These are phyloP conservation scores for Botia kubotai DNA, from an alignment of 2,797 vertebrate genomes.

Conservation along the genomic window DNA sequence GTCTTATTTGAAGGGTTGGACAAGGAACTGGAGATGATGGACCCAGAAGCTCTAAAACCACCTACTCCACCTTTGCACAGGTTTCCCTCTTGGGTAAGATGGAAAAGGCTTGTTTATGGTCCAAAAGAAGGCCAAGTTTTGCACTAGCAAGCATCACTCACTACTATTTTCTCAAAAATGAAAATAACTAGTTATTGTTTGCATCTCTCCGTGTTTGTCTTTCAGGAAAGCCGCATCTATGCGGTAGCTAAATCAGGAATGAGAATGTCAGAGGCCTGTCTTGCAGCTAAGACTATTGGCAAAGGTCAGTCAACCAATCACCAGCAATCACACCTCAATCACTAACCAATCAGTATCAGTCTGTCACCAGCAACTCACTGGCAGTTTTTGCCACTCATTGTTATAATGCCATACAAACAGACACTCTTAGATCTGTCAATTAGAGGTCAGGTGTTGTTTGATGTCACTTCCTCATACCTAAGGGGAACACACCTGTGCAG, in stretches of 20 bases:
- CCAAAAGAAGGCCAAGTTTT: background rate
- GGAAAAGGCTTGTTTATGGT: slow-evolving; percentile 85
- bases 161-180: background rate
- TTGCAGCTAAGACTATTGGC: slow-evolving; percentile 71
- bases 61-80: slow-evolving; percentile 93
- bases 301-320: slow-evolving; percentile 76
- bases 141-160: too few species aligned
- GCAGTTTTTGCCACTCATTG: slow-evolving; percentile 21
- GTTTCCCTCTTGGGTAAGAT: slow-evolving; percentile 95
- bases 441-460: slow-evolving; percentile 64
- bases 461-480: slow-evolving; percentile 76
- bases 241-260: slow-evolving; percentile 92
- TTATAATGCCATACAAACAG: slow-evolving; percentile 28
- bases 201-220: slow-evolving; percentile 17
- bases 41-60: slow-evolving; percentile 81
- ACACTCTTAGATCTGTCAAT: slow-evolving; percentile 65
- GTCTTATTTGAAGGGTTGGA: slow-evolving; percentile 65
- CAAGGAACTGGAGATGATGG: slow-evolving; percentile 72
- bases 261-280: slow-evolving; percentile 85
- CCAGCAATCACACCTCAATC: background rate
- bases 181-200: background rate
- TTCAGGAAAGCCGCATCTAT: slow-evolving; percentile 94
- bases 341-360: slow-evolving; percentile 21
- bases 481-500: slow-evolving; percentile 77
- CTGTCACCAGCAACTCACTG: background rate